Percentiles rank a stretch among this genome's conserved stretches.
Conservation (phyloP, 1,140 invertebrate genomes). For the Anastrepha ludens region DNA sequence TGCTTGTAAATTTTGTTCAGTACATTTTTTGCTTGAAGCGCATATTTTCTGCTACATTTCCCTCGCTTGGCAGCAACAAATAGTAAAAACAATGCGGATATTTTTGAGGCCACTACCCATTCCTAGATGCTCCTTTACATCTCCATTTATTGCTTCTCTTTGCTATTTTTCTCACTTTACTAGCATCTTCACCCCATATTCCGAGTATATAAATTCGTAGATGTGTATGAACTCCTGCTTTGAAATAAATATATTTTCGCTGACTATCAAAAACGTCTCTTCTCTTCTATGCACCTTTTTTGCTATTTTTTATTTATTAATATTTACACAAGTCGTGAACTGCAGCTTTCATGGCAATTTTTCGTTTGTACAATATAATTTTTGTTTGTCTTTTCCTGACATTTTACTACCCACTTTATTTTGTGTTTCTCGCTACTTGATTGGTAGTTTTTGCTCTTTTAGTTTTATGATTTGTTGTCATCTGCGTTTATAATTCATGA, state of each 20-base stretch:
- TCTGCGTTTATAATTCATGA: not conserved
- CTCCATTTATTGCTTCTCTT: not conserved
- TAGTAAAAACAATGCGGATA: not conserved
- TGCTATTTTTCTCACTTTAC: not conserved
- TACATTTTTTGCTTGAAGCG: conserved; percentile 11
- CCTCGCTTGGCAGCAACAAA: not conserved
- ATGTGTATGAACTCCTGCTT: too few species aligned
- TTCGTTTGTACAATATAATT: not conserved
- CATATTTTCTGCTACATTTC: conserved; percentile 35
- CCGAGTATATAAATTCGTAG: too few species aligned
- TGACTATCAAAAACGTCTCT: not conserved
- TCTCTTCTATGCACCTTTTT: not conserved
- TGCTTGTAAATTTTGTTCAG: conserved; percentile 37
- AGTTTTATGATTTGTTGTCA: not conserved
- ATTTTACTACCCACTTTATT: not conserved
- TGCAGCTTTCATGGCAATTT: not conserved
- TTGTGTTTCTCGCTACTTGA: not conserved
- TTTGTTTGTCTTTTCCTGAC: not conserved
- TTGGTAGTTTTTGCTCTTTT: not conserved
- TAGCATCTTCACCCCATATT: not conserved
- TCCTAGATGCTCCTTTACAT: not conserved
- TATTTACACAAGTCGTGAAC: not conserved
- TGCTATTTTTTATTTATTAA: not conserved
- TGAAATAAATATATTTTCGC: not conserved
- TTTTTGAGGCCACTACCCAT: not conserved